These are phyloP conservation scores for Pluvianellus socialis DNA, from an alignment of 2,113 vertebrate genomes.

Conservation along the genomic window DNA sequence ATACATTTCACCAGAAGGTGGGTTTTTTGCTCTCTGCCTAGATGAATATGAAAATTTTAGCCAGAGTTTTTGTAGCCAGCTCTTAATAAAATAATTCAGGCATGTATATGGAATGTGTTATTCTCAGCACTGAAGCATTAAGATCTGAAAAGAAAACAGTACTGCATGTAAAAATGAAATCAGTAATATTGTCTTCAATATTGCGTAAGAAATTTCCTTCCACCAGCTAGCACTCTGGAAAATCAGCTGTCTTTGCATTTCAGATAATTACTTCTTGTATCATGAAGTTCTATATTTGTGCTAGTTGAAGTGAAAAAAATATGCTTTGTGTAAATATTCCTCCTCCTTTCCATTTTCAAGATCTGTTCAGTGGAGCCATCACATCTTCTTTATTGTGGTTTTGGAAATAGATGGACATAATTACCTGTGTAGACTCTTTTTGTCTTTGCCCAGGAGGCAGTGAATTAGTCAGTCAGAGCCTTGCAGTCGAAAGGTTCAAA, in stretches of 20 bases:
- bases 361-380: slow-evolving; percentile 13
- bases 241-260: slow-evolving; percentile 57
- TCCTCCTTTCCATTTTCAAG: slow-evolving; percentile 42
- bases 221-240: slow-evolving; percentile 12
- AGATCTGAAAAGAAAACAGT: slow-evolving; percentile 22
- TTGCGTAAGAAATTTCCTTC: not conserved
- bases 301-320: slow-evolving; percentile 47
- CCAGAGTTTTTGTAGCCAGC: not conserved
- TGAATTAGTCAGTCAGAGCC: slow-evolving; percentile 9
- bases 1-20: not conserved
- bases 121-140: slow-evolving; percentile 19
- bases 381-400: slow-evolving; percentile 6
- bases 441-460: slow-evolving; percentile 4
- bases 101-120: slow-evolving; percentile 11
- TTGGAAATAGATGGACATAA: slow-evolving; percentile 26
- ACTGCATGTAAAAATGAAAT: not conserved
- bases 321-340: slow-evolving; percentile 48
- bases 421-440: slow-evolving; percentile 4
- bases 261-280: slow-evolving; percentile 39
- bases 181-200: slow-evolving; percentile 1
- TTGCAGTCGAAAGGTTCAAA: slow-evolving; percentile 44
- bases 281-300: slow-evolving; percentile 24
- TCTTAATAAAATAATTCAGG: slow-evolving; percentile 39
- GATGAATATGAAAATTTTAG: not conserved
- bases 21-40: not conserved